A percentile compares a stretch with the other conserved stretches of the same genome.
phyloP scores from a whole-genome alignment of 1,140 invertebrate species.

The Myzus persicae region DNA sequence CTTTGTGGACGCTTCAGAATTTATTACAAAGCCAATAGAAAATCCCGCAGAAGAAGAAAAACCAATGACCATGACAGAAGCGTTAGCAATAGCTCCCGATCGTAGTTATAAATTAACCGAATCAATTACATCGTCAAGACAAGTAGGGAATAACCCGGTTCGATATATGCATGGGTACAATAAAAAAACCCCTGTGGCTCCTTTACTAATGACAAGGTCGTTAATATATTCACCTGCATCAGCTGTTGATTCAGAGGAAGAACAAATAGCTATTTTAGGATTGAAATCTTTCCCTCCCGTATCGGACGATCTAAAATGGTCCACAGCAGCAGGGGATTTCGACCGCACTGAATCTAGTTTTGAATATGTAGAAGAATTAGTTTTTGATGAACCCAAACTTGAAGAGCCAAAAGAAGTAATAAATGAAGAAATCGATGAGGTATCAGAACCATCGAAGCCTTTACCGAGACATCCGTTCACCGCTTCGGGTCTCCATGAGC shows the following conservation, averaged over 20 bases:
- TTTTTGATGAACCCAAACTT: not conserved
- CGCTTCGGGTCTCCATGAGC: conserved; percentile 61
- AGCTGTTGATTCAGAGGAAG: conserved; percentile 24
- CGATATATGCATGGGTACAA: conserved; percentile 47
- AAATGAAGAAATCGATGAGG: not conserved
- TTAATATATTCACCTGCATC: conserved; percentile 40
- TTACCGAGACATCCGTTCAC: conserved; percentile 56
- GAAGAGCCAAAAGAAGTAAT: not conserved
- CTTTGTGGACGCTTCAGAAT: conserved; percentile 46
- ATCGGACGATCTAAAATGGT: conserved; percentile 64
- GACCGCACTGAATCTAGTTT: not conserved
- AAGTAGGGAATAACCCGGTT: conserved; percentile 22
- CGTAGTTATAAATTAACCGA: conserved; percentile 68
- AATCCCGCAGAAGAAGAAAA: conserved; percentile 59
- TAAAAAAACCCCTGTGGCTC: not conserved
- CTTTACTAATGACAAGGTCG: conserved; percentile 5
- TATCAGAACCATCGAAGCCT: not conserved
- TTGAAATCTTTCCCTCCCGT: conserved; percentile 65
- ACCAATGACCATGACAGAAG: conserved; percentile 71
- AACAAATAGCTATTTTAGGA: conserved; percentile 43
- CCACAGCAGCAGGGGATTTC: conserved; percentile 38
- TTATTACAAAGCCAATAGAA: conserved; percentile 27
- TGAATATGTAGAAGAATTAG: not conserved
- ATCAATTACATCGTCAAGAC: not conserved
- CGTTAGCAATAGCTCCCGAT: conserved; percentile 74